Evolutionary conservation across 2,888 invertebrate species (phyloP).

Genomic region (Pediacus dermestoides): DNA sequence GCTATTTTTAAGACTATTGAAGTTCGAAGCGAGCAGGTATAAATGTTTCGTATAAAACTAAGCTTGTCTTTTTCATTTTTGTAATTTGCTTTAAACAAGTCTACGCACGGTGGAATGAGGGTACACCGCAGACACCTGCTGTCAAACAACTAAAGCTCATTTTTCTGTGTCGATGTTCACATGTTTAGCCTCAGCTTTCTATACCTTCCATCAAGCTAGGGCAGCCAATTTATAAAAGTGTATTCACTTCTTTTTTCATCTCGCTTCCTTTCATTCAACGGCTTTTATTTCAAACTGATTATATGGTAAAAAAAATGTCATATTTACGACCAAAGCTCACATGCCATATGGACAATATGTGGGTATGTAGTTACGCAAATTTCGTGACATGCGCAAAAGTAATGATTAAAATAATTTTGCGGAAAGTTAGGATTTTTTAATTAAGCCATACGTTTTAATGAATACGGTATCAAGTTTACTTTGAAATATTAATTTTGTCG

Average conservation of each 20-base stretch:
- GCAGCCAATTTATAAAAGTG: background rate
- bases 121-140: conserved; percentile 33
- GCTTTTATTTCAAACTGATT: no score
- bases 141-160: conserved; percentile 33
- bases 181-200: conserved; percentile 21
- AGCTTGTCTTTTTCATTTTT: conserved; percentile 23
- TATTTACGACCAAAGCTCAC: no score
- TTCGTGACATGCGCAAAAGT: conserved; percentile 43
- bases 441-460: conserved; percentile 7
- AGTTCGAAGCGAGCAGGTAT: conserved; percentile 27
- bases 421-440: conserved; percentile 8
- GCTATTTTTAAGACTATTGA: conserved; percentile 23
- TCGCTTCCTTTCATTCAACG: no score
- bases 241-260: no score
- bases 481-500: conserved; percentile 7
- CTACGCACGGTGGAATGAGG: conserved; percentile 21
- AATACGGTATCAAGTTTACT: conserved; percentile 5
- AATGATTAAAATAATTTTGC: conserved; percentile 38
- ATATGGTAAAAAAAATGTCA: no score
- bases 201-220: background rate
- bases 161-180: conserved; percentile 35
- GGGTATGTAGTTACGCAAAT: no score
- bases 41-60: conserved; percentile 24
- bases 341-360: no score
- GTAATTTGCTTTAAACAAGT: conserved; percentile 28